Evolutionary conservation across 2,113 vertebrate genomes (phyloP).

Genomic region (Isurus oxyrinchus): DNA sequence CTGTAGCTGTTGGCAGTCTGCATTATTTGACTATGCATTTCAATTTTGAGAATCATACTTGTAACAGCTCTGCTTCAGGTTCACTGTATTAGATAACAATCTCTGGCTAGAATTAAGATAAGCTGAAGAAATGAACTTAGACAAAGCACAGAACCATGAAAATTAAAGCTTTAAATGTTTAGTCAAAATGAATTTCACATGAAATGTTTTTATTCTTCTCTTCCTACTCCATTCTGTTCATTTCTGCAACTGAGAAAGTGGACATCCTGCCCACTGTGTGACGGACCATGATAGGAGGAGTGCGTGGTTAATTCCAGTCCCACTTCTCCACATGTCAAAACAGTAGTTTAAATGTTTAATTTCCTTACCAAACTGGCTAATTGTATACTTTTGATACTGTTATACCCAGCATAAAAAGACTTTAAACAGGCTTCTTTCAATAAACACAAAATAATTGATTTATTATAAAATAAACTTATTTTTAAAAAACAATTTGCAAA

Average conservation of each 20-base stretch:
- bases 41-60: not conserved
- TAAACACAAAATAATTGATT: no score
- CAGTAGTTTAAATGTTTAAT: no score
- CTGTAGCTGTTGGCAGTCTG: not conserved
- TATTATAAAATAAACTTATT: no score
- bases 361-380: no score
- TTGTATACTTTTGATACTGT: no score
- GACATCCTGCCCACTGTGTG: no score
- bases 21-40: not conserved
- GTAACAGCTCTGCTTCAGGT: not conserved
- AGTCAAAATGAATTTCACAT: not conserved
- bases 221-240: slow-evolving; percentile 2
- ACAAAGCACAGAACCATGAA: not conserved
- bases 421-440: no score
- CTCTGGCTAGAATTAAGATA: not conserved
- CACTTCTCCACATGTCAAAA: no score
- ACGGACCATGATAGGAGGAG: no score
- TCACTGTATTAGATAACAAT: not conserved
- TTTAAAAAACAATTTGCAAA: no score
- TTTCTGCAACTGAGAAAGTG: not conserved
- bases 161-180: not conserved
- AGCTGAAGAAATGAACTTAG: not conserved
- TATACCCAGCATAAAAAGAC: no score
- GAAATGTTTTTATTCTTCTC: not conserved
- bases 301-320: no score